A percentile compares a stretch with the other conserved stretches of the same genome.
phyloP scores from a whole-genome alignment of 1,140 invertebrate species.

The Trypoxylus dichotomus region DNA sequence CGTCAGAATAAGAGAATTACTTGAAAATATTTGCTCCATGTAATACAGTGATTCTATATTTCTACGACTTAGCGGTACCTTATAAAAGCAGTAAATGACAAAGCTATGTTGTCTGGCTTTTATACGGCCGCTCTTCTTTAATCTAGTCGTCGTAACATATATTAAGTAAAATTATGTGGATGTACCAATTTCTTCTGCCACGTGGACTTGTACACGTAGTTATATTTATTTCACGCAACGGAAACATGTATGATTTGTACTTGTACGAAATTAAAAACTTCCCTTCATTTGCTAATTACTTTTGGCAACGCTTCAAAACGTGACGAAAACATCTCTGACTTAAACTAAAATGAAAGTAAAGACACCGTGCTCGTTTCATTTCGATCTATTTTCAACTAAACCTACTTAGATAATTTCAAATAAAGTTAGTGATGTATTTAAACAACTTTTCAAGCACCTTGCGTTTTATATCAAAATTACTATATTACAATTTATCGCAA shows the following conservation, averaged over 20 bases:
- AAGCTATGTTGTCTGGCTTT: too few relatives aligned
- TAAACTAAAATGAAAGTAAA: neutral
- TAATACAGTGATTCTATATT: neutral
- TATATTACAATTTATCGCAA: too few relatives aligned
- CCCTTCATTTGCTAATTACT: constrained; percentile 17
- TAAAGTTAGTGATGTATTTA: too few relatives aligned
- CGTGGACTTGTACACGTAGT: neutral
- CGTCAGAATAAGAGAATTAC: too few relatives aligned
- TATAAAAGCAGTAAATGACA: neutral
- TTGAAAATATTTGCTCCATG: too few relatives aligned
- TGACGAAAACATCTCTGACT: constrained; percentile 7
- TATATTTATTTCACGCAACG: constrained; percentile 2
- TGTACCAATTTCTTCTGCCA: neutral
- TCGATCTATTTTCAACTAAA: neutral
- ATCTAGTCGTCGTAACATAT: neutral
- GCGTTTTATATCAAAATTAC: too few relatives aligned
- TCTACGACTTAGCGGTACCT: too few relatives aligned
- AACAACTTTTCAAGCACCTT: too few relatives aligned
- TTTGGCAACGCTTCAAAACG: neutral
- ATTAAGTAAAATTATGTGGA: neutral
- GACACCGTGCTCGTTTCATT: neutral
- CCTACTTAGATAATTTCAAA: constrained; percentile 3
- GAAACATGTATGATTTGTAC: constrained; percentile 17
- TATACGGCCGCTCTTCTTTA: too few relatives aligned
- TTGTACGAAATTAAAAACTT: neutral